A percentile compares a stretch with the other conserved stretches of the same genome.
phyloP scores from a whole-genome alignment of 2,797 vertebrate species.

The Ctenopoma kingsleyae region DNA sequence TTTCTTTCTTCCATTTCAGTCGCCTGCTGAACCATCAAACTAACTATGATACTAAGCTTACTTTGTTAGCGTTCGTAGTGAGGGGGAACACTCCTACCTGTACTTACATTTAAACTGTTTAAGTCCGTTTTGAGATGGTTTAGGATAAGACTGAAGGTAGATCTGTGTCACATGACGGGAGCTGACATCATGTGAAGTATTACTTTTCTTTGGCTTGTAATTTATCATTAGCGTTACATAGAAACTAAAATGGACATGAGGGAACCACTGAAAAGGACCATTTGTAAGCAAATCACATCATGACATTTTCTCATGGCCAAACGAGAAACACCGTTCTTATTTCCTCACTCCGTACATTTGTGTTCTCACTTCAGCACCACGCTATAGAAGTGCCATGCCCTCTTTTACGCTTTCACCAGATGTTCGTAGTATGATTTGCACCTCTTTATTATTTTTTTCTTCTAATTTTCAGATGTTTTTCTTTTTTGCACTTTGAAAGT shows the following conservation, averaged over 20 bases:
- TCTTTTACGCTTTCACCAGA: conserved; percentile 61
- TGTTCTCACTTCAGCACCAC: conserved; percentile 52
- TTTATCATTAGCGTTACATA: conserved; percentile 44
- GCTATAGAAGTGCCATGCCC: conserved; percentile 83
- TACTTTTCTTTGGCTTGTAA: conserved; percentile 44
- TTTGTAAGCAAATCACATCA: conserved; percentile 19
- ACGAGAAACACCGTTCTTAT: conserved; percentile 48
- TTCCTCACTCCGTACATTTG: conserved; percentile 44
- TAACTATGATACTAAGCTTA: conserved; percentile 58
- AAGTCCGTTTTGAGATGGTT: conserved; percentile 45
- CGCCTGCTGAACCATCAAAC: conserved; percentile 52
- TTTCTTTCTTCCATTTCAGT: conserved; percentile 61
- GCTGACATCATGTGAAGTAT: conserved; percentile 54
- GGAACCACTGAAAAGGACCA: conserved; percentile 28
- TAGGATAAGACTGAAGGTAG: conserved; percentile 47
- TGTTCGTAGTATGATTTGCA: conserved; percentile 80
- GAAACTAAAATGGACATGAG: conserved; percentile 23
- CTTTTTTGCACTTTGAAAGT: conserved; percentile 84
- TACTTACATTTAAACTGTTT: conserved; percentile 54
- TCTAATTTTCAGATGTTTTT: conserved; percentile 67
- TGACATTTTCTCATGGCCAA: conserved; percentile 52
- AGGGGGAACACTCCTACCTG: conserved; percentile 1
- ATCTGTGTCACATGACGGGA: conserved; percentile 23
- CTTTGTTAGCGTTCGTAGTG: conserved; percentile 55
- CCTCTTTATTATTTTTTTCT: conserved; percentile 63